Evolutionary conservation across 2,113 vertebrate species (phyloP).

Genomic region (Heliornis fulica): DNA sequence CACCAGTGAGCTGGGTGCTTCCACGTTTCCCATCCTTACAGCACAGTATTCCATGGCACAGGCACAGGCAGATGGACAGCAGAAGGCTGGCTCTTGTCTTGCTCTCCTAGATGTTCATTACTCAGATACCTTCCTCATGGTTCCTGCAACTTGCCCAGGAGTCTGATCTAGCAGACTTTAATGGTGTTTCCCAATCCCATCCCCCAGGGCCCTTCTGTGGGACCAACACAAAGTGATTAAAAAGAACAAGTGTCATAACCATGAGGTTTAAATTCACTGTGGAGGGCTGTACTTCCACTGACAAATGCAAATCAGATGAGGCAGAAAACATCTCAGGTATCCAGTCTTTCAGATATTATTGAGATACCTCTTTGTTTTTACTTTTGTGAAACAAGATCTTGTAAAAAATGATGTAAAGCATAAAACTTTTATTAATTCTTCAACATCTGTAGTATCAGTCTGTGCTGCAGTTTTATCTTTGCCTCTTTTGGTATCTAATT

Average conservation of each 20-base stretch:
- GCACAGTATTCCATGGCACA: background rate
- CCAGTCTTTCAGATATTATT: background rate
- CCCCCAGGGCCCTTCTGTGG: background rate
- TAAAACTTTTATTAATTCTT: background rate
- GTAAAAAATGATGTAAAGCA: background rate
- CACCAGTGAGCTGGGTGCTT: background rate
- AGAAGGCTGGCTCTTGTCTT: background rate
- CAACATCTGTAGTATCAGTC: background rate
- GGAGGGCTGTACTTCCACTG: background rate
- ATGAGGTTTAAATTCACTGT: background rate
- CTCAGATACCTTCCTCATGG: background rate
- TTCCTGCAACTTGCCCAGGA: background rate
- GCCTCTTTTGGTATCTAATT: background rate
- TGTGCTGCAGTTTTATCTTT: background rate
- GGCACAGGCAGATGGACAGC: background rate
- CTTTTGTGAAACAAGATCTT: background rate
- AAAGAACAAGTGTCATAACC: background rate
- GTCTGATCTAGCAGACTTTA: background rate
- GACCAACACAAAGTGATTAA: background rate
- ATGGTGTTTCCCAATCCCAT: background rate
- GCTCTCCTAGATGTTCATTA: background rate
- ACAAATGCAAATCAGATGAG: background rate
- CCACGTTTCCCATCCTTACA: background rate
- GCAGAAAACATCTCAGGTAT: background rate
- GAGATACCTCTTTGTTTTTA: background rate